Evolutionary conservation across 2,113 vertebrate species (phyloP), one percentile per base, ranked within the genome.

Genomic region (Esox niger): DNA sequence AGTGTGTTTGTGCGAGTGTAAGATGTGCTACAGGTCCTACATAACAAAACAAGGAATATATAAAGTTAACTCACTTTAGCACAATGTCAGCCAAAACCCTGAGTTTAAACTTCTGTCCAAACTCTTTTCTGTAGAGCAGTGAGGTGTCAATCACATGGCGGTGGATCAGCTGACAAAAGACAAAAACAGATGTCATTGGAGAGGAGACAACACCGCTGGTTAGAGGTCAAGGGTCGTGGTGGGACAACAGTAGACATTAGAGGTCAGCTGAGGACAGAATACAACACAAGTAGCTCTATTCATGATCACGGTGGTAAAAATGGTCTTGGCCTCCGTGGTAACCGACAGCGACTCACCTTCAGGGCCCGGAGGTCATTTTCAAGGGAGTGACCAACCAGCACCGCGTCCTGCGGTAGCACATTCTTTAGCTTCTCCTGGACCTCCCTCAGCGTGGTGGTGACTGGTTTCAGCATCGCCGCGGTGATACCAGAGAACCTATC

Each of bases 301-400:
- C 26, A 62, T 17, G 21, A 7, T 27, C 30, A 15, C 35, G 23
- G 23, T 25, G 30, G 30, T 15, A 49, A 54, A 54, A 15, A 25
- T 35, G 2, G 6, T 54, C 15, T 43, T 23, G 38, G 6, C 3
- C 23, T 33, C 27, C 31, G 10, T 23, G 30, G 38, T 17, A n/a
- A 15, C 46, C 55, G 31, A 38, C 13, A 4, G 13, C 23, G 60
- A 87, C 93, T 83, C 73, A 98, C 95, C 77, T 94, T 87, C 62
- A 98, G 78, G 66, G 93, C 93, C 10, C 47, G 70, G 17, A 98
- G 94, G 81, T 98, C 94, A 9, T 79, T 69, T 38, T 95, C 85
- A 9, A 98, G 76, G 0, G 93, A 95, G 73, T 98, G 95, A 7
- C 95, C 96, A 35, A 97, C 95, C 78, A 98, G 85, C 3, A 98